Conservation (phyloP, 2,797 vertebrate species). For the Hyperoplus lanceolatus region DNA sequence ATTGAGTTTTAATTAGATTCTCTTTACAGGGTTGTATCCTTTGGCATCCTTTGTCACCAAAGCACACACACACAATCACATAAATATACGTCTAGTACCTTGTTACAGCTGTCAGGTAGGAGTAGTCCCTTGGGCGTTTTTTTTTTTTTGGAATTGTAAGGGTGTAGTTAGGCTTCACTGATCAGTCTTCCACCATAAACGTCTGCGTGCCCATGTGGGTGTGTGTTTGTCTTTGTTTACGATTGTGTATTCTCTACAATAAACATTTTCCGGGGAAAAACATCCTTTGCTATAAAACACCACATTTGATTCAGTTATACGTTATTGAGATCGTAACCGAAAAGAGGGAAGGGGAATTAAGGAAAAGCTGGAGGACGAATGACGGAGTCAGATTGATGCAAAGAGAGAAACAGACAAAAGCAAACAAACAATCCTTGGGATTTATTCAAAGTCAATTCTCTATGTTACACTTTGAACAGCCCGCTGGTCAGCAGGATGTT, state of each 20-base stretch:
- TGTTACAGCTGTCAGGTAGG: constrained; percentile 79
- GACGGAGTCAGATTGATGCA: constrained; percentile 8
- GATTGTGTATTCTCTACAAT: constrained; percentile 55
- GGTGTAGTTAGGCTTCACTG: constrained; percentile 73
- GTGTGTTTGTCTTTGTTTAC: constrained; percentile 54
- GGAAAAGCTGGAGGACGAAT: constrained; percentile 28
- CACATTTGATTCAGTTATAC: constrained; percentile 52
- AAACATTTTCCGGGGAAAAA: constrained; percentile 66
- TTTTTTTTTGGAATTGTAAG: constrained; percentile 70
- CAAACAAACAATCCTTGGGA: neutral
- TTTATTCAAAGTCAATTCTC: neutral
- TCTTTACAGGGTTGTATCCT: constrained; percentile 82
- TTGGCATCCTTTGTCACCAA: constrained; percentile 75
- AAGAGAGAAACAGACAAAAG: neutral
- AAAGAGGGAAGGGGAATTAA: constrained; percentile 20
- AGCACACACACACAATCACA: constrained; percentile 55
- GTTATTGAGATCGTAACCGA: constrained; percentile 34
- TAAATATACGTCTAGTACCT: constrained; percentile 72
- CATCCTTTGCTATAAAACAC: constrained; percentile 49
- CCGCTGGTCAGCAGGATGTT: neutral
- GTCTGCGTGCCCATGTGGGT: constrained; percentile 16
- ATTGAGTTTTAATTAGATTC: constrained; percentile 83
- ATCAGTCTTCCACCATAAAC: constrained; percentile 71
- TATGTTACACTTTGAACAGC: neutral
- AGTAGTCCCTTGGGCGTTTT: constrained; percentile 68